These are phyloP conservation scores for Aplocera efformata DNA, from an alignment of 2,888 invertebrate species.

Conservation along the genomic window DNA sequence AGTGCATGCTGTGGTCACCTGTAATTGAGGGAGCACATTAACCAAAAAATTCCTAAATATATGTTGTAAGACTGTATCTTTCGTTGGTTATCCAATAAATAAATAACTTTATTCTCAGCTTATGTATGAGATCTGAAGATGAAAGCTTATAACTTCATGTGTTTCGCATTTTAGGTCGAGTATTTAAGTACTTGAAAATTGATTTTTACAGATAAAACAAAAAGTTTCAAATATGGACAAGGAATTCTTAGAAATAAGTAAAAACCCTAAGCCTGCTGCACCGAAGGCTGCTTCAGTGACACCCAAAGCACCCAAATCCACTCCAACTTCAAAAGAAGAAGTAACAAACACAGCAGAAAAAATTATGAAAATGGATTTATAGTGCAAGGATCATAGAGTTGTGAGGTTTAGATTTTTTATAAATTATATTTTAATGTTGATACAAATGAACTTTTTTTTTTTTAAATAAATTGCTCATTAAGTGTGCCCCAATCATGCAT, in stretches of 20 bases:
- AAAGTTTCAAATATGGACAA: slow-evolving; percentile 68
- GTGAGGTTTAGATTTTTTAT: slow-evolving; percentile 17
- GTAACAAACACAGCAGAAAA: slow-evolving; percentile 52
- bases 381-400: slow-evolving; percentile 23
- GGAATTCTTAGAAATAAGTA: slow-evolving; percentile 61
- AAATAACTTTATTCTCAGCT: no score
- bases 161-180: no score
- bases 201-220: slow-evolving; percentile 59
- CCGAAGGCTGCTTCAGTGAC: slow-evolving; percentile 15
- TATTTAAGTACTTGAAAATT: no score
- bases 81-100: no score
- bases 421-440: slow-evolving; percentile 16
- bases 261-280: slow-evolving; percentile 41
- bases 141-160: no score
- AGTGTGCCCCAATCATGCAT: no score
- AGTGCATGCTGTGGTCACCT: no score
- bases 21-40: no score
- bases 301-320: slow-evolving; percentile 33
- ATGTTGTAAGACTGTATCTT: no score
- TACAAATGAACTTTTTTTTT: neutral
- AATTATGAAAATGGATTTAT: slow-evolving; percentile 68
- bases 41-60: no score
- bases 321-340: slow-evolving; percentile 59
- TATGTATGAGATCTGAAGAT: no score
- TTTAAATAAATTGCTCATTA: slow-evolving; percentile 2